These are phyloP conservation scores for Cephalopholis sonnerati DNA, from an alignment of 2,113 vertebrate genomes.

Conservation along the genomic window DNA sequence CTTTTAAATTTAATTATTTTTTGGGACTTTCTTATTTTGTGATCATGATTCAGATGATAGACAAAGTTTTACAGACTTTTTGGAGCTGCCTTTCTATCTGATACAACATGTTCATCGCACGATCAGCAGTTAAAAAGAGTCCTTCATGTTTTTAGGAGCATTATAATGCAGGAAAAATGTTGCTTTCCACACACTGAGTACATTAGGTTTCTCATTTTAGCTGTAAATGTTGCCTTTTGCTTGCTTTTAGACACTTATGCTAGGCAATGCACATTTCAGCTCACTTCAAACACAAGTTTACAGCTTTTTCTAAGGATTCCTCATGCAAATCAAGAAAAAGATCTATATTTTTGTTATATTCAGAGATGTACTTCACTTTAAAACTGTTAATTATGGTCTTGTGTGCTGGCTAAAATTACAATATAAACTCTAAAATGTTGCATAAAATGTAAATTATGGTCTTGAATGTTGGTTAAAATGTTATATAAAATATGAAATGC, in stretches of 20 bases:
- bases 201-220: background rate
- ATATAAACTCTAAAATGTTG: no score
- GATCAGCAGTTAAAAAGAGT: background rate
- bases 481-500: slow-evolving; percentile 28
- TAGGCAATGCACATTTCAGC: background rate
- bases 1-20: background rate
- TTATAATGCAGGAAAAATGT: background rate
- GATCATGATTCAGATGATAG: background rate
- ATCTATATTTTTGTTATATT: slow-evolving; percentile 1
- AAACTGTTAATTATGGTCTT: background rate
- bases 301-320: background rate
- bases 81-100: background rate
- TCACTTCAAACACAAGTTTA: background rate
- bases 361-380: background rate
- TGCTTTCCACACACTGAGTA: background rate
- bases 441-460: slow-evolving; percentile 17
- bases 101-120: background rate
- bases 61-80: background rate
- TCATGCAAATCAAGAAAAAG: background rate
- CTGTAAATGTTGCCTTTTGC: background rate
- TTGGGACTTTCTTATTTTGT: background rate
- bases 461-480: slow-evolving; percentile 9
- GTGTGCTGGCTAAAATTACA: slow-evolving; percentile 21
- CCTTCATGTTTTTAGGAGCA: background rate
- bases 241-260: background rate